Percentiles rank a stretch among this genome's conserved stretches.
phyloP scores from a whole-genome alignment of 2,888 invertebrate genomes.

The Leucozona laternaria region DNA sequence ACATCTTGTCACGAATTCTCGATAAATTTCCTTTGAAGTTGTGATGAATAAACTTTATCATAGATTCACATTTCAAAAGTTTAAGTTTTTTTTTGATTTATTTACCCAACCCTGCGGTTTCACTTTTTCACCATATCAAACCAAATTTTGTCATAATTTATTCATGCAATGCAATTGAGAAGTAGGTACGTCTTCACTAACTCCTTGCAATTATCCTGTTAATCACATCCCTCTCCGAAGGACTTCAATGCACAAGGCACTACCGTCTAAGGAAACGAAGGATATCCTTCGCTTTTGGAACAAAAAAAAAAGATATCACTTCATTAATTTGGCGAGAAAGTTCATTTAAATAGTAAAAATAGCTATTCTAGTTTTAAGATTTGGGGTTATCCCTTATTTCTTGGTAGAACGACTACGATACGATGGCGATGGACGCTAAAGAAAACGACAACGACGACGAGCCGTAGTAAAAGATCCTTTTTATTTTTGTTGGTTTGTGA shows the following conservation, averaged over 20 bases:
- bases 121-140: conserved; percentile 3
- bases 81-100: neutral
- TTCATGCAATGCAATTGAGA: conserved; percentile 63
- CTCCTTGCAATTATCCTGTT: conserved; percentile 72
- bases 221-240: conserved; percentile 51
- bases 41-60: conserved; percentile 7
- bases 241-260: neutral
- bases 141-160: conserved; percentile 62
- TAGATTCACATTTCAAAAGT: conserved; percentile 7
- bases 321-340: conserved; percentile 78
- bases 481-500: conserved; percentile 23
- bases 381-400: conserved; percentile 28
- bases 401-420: neutral
- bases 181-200: conserved; percentile 57
- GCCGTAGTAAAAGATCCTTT: conserved; percentile 5
- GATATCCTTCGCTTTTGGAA: conserved; percentile 69
- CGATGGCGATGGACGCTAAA: neutral
- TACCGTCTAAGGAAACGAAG: neutral
- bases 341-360: conserved; percentile 72
- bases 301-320: conserved; percentile 78
- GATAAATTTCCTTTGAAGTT: conserved; percentile 8
- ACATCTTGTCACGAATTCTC: neutral
- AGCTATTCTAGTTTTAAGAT: conserved; percentile 45
- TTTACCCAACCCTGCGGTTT: neutral
- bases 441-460: neutral